phyloP scores from a whole-genome alignment of 2,113 vertebrate species.

The Rhea pennata region DNA sequence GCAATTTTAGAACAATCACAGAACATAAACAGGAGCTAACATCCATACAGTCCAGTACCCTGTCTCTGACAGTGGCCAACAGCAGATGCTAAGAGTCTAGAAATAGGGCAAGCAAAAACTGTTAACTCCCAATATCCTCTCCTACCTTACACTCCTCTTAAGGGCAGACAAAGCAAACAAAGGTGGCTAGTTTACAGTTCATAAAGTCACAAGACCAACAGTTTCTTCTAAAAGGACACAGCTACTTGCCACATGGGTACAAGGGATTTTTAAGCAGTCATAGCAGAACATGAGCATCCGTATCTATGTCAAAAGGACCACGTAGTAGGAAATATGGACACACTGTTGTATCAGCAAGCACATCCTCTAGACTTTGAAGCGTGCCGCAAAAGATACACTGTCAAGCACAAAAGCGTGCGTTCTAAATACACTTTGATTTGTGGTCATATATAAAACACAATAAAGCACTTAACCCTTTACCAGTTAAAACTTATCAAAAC shows the following conservation, averaged over 20 bases:
- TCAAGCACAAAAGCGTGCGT: not conserved
- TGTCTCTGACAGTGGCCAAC: not conserved
- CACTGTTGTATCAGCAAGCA: not conserved
- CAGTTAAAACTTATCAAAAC: not conserved
- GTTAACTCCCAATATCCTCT: not conserved
- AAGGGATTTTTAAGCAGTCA: not conserved
- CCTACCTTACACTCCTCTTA: not conserved
- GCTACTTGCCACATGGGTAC: not conserved
- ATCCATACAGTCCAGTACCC: not conserved
- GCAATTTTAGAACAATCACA: not conserved
- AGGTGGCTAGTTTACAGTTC: not conserved
- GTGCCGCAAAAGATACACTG: not conserved
- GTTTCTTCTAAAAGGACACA: not conserved
- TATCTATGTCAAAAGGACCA: not conserved
- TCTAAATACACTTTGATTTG: not conserved
- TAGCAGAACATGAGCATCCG: rapidly evolving
- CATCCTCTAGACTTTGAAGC: rapidly evolving
- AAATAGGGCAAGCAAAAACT: not conserved
- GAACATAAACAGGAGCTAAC: not conserved
- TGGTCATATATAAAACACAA: rapidly evolving
- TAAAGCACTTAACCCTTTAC: not conserved
- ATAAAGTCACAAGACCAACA: not conserved
- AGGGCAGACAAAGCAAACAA: not conserved
- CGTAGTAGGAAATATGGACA: not conserved
- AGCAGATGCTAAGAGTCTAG: not conserved